Conservation (phyloP, 2,888 invertebrate species). For the Linyphia triangularis region DNA sequence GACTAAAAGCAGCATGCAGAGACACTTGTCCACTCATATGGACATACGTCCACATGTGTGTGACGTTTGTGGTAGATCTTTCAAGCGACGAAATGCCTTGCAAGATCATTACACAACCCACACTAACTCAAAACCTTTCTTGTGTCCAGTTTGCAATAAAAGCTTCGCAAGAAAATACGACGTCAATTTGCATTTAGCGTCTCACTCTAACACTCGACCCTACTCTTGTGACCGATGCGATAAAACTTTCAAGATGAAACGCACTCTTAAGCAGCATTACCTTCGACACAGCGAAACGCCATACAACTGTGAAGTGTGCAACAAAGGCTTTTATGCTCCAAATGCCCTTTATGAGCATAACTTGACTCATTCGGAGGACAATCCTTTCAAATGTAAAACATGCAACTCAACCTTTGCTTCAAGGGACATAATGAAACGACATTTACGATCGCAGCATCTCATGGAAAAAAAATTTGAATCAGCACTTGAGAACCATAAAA, state of each 20-base stretch:
- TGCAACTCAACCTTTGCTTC: conserved; percentile 20
- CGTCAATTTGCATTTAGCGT: conserved; percentile 27
- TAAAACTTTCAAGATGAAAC: conserved; percentile 28
- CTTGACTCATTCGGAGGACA: conserved; percentile 43
- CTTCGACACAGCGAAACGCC: conserved; percentile 6
- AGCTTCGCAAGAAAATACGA: conserved; percentile 36
- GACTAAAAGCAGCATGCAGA: conserved; percentile 56
- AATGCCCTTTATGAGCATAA: conserved; percentile 19
- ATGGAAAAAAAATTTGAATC: neutral
- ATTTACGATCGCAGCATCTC: conserved; percentile 18
- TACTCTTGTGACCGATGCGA: conserved; percentile 20
- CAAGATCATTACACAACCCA: conserved; percentile 38
- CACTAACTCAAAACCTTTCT: conserved; percentile 36
- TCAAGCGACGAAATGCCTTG: conserved; percentile 42
- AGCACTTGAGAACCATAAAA: no score
- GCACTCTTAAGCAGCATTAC: conserved; percentile 33
- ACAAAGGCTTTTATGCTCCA: conserved; percentile 10
- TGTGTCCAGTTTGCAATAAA: conserved; percentile 40
- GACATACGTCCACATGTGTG: conserved; percentile 36
- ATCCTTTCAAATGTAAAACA: conserved; percentile 45
- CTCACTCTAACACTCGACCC: conserved; percentile 24
- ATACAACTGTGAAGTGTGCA: conserved; percentile 44
- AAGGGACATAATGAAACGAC: conserved; percentile 39
- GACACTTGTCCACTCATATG: conserved; percentile 44
- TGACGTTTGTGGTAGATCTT: conserved; percentile 41